These are phyloP conservation scores for Podarcis raffonei DNA, from an alignment of 2,113 vertebrate species.

Conservation along the genomic window DNA sequence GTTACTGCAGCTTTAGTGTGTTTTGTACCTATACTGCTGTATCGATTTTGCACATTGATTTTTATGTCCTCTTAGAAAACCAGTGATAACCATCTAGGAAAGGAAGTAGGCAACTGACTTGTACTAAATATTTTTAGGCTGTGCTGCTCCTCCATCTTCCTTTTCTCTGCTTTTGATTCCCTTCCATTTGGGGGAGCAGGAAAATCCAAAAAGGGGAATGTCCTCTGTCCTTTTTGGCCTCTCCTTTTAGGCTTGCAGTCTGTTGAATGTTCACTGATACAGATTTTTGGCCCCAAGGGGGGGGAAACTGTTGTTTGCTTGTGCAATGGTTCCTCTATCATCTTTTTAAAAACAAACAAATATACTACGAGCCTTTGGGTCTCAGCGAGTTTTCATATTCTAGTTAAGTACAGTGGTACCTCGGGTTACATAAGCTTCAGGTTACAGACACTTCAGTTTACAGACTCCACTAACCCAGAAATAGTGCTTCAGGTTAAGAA, in stretches of 20 bases:
- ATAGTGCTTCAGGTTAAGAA: too few relatives aligned
- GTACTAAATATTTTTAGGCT: slow-evolving; percentile 4
- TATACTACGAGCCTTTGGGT: neutral
- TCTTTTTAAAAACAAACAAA: too few relatives aligned
- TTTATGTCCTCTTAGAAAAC: slow-evolving; percentile 4
- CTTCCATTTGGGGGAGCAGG: neutral
- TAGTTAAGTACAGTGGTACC: too few relatives aligned
- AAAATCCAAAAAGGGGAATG: neutral
- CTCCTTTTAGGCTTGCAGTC: neutral
- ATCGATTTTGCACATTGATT: slow-evolving; percentile 14
- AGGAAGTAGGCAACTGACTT: neutral
- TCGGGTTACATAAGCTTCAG: too few relatives aligned
- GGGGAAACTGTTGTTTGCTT: too few relatives aligned
- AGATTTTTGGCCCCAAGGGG: neutral
- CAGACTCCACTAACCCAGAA: too few relatives aligned
- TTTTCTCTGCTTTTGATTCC: neutral
- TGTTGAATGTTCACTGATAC: neutral
- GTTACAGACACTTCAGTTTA: too few relatives aligned
- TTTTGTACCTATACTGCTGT: slow-evolving; percentile 7
- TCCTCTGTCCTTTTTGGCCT: neutral
- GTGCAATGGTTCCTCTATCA: neutral
- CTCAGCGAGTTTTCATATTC: neutral
- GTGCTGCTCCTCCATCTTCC: neutral
- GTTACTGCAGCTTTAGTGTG: neutral
- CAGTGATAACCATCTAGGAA: neutral